Evolutionary conservation across 1,140 invertebrate species (phyloP), one percentile per base, ranked within the genome.

Genomic region (Drosophila hydei): DNA sequence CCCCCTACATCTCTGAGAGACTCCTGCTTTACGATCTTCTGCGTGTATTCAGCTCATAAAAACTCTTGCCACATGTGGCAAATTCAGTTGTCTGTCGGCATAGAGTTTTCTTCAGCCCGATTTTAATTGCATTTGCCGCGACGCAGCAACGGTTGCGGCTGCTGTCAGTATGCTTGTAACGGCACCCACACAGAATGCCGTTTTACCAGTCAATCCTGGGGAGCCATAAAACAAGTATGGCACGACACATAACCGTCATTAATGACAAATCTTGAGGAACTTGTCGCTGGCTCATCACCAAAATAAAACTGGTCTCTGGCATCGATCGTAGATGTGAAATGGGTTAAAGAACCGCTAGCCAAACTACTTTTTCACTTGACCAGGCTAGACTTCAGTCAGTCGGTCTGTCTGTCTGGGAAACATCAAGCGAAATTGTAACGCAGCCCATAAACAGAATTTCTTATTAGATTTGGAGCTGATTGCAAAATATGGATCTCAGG

Each of bases 161-260:
- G 16, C 11, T 14, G 4, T 11, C 14, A 19, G n/a, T 6, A 27
- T 42, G 23, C 27, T 7, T 36, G 30, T 43, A 62, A 52, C 60
- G 48, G 61, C 61, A 64, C 61, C 61, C 61, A 64, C 61, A 64
- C 36, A 45, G 61, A 64, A 64, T 71, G 68, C 61, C 0, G 68
- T 56, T 27, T 21, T 56, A 43, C 68, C 50, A 58, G 68, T 71
- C 51, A 58, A 65, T 65, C 65, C 56, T 54, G 43, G 40, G 9
- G 21, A 42, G n/a, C 25, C n/a, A 54, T 63, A 63, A 42, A 63
- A 48, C 50, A 55, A 48, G 48, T 25, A 27, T 23, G 54, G 25
- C 38, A 50, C 38, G 12, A 14, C 47, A 18, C 40, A 40, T 56
- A 33, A 70, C 11, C 67, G 62, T 50, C 43, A 48, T 70, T 70